A percentile compares a stretch with the other conserved stretches of the same genome.
These are phyloP conservation scores for Spea bombifrons DNA, from an alignment of 2,113 vertebrate species.

Conservation along the genomic window DNA sequence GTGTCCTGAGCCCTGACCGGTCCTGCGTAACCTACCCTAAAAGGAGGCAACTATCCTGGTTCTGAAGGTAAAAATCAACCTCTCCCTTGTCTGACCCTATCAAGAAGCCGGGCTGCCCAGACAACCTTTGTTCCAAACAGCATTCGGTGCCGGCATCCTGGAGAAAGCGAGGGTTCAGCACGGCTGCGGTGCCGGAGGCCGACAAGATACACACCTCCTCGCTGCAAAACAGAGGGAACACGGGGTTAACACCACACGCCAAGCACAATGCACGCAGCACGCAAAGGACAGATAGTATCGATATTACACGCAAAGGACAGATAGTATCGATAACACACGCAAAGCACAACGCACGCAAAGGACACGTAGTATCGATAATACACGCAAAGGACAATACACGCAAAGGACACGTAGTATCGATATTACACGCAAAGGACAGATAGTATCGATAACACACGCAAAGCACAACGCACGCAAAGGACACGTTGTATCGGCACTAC, in stretches of 20 bases:
- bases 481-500: no score
- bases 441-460: no score
- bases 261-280: no score
- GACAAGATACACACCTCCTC: conserved; percentile 98
- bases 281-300: no score
- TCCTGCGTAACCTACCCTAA: conserved; percentile 68
- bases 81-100: conserved; percentile 76
- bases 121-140: conserved; percentile 91
- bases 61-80: conserved; percentile 70
- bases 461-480: no score
- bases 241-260: conserved; percentile 38
- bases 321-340: no score
- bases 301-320: no score
- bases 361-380: no score
- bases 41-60: conserved; percentile 68
- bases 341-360: no score
- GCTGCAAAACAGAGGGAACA: conserved; percentile 63
- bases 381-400: no score
- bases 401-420: no score
- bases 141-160: conserved; percentile 89
- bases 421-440: no score
- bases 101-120: conserved; percentile 72
- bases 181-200: conserved; percentile 91
- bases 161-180: conserved; percentile 91
- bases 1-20: conserved; percentile 58